These are phyloP conservation scores for Gortyna flavago DNA, from an alignment of 2,888 invertebrate species.

Conservation along the genomic window DNA sequence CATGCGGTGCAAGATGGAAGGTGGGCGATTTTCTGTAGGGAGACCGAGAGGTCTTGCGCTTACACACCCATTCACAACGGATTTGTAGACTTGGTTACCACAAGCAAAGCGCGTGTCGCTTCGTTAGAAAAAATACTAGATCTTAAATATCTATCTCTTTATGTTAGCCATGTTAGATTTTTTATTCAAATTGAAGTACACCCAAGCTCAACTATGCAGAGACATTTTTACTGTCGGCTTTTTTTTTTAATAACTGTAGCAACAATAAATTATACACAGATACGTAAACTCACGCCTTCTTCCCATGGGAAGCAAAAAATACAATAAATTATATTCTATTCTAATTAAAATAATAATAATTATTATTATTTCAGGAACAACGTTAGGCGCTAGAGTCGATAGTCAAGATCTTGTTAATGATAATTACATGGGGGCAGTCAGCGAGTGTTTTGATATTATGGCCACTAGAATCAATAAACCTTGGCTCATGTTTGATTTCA, in stretches of 20 bases:
- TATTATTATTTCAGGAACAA: constrained; percentile 56
- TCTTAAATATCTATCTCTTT: no score
- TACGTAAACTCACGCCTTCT: no score
- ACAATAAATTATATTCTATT: background rate
- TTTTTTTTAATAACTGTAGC: background rate
- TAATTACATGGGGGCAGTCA: constrained; percentile 45
- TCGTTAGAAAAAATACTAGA: no score
- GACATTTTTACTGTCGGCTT: background rate
- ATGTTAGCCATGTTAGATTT: no score
- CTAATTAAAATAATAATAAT: no score
- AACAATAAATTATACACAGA: background rate
- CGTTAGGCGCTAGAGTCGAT: constrained; percentile 47
- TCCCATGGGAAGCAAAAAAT: background rate
- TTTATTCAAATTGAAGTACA: no score
- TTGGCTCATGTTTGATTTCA: constrained; percentile 49
- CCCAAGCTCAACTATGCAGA: background rate
- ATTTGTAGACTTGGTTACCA: no score
- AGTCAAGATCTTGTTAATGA: constrained; percentile 34
- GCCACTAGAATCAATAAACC: constrained; percentile 26
- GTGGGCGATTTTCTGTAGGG: background rate
- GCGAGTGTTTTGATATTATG: constrained; percentile 47
- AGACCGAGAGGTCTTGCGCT: no score
- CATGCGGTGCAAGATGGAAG: background rate
- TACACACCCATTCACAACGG: no score
- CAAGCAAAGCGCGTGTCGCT: no score